These are phyloP conservation scores for Smutsia gigantea DNA, from an alignment of 2,797 vertebrate species.

Conservation along the genomic window DNA sequence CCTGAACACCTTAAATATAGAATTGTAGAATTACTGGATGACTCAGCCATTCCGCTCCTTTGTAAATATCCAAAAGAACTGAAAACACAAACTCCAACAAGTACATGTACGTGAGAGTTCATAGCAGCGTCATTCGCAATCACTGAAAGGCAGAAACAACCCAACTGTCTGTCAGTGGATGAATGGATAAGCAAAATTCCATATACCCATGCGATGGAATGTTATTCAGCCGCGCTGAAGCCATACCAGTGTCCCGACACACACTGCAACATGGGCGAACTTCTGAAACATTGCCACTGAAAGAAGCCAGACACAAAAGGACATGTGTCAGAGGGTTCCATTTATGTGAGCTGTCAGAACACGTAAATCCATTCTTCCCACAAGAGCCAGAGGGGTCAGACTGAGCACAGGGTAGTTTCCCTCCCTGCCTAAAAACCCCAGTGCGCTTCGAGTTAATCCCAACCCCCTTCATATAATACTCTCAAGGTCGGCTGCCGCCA, in stretches of 20 bases:
- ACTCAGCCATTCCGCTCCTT: background rate
- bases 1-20: background rate
- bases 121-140: background rate
- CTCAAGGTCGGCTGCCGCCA: background rate
- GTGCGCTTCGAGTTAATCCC: background rate
- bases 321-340: background rate
- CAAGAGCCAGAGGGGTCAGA: background rate
- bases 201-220: rapidly evolving
- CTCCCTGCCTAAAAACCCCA: background rate
- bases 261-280: rapidly evolving
- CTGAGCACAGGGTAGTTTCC: rapidly evolving
- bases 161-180: background rate
- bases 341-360: background rate
- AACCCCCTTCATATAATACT: background rate
- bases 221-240: background rate
- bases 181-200: background rate
- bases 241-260: background rate
- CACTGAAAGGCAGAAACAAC: background rate
- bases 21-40: background rate
- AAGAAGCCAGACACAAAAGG: background rate
- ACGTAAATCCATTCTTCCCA: background rate
- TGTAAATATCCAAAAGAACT: background rate
- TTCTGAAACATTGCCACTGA: background rate
- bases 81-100: background rate
- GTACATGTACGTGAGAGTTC: background rate